These are phyloP conservation scores for Prunella himalayana DNA, from an alignment of 2,113 vertebrate genomes.

Conservation along the genomic window DNA sequence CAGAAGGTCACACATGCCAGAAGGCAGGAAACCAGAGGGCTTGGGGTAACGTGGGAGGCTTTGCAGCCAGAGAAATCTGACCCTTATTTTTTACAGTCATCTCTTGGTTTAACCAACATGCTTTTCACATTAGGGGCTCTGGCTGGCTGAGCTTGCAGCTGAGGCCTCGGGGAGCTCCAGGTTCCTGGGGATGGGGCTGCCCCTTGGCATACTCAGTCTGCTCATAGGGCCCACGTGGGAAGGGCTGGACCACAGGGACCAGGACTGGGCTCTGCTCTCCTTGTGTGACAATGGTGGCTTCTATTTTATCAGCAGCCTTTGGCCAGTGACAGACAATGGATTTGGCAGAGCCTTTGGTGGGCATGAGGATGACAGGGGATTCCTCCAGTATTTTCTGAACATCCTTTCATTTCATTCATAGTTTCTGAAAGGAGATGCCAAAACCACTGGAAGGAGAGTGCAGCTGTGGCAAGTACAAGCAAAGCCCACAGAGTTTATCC, in stretches of 20 bases:
- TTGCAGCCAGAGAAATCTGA: background rate
- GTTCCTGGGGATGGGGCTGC: background rate
- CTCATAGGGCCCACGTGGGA: fast-evolving
- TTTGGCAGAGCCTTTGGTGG: background rate
- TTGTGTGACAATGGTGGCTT: fast-evolving
- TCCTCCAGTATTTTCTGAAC: background rate
- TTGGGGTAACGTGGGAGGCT: background rate
- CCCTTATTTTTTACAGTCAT: constrained; percentile 16
- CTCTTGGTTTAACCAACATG: background rate
- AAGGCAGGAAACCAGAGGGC: constrained; percentile 27
- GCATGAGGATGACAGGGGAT: background rate
- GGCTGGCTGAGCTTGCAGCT: background rate
- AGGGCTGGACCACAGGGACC: background rate
- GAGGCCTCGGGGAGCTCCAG: background rate
- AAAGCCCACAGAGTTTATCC: background rate
- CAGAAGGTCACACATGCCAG: constrained; percentile 1
- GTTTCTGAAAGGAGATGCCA: background rate
- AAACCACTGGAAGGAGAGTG: background rate
- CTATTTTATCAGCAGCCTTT: background rate
- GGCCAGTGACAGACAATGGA: background rate
- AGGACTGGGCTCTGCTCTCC: background rate
- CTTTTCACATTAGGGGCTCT: background rate
- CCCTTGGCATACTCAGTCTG: background rate
- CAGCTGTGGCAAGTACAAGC: fast-evolving
- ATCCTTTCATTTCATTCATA: background rate